Base-by-base conservation (phyloP, 2,797 vertebrate species). In the Xenentodon cancila region DNA sequence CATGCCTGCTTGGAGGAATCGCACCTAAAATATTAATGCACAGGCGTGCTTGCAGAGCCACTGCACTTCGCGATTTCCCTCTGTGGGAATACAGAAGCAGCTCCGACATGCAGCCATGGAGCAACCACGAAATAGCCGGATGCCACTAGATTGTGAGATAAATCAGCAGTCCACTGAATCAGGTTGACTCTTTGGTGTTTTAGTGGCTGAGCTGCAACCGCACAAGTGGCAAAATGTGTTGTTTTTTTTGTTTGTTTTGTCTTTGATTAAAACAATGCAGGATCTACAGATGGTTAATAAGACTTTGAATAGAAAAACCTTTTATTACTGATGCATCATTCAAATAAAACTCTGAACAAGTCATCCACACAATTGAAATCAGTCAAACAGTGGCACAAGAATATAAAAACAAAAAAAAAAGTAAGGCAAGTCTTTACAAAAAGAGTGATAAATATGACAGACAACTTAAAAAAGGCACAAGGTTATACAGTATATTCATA, bases 401-500 rank as follows among this genome's bases (percentile, higher is more conserved):
- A 86, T 89, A 84, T 74, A 84, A 83, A 86, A 80, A 87, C 82
- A 84, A 78, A 80, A 81, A 84, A 78, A 80, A 81, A 89, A 82
- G 75, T 90, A 92, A 91, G 86, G 89, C 90, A 89, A 89, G 81
- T 84, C 80, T 87, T 82, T 59, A 82, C 79, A 87, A 91, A 89
- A 40, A 81, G 79, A 80, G 44, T 69, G 77, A 86, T 88, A 86
- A 79, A 89, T 82, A 84, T 83, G 77, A 87, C 82, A 74, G 79
- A 87, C 80, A 88, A 91, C 79, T 88, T 59, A 89, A 87, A 89
- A 46, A 90, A 90, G 90, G 90, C 89, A 91, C 89, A 86, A 88
- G 88, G 87, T 83, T 30, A 85, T 87, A 86, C 82, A 82, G 52
- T 72, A 52, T 75, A 52, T 68, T 58, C 66, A 40, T 68, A 42